Evolutionary conservation across 2,888 invertebrate genomes (phyloP).

Genomic region (Leptogaster cylindrica): DNA sequence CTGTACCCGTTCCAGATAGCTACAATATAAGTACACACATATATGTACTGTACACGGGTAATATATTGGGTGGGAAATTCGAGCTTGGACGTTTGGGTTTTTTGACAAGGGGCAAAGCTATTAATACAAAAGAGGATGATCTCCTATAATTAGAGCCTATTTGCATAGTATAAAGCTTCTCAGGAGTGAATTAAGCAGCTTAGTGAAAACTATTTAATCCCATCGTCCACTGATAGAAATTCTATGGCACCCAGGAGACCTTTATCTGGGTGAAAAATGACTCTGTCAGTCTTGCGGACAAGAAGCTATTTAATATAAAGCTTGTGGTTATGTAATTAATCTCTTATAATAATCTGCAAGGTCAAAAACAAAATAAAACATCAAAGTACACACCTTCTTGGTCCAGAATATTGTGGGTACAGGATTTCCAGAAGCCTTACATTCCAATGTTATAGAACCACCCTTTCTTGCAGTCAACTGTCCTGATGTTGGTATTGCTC

Average conservation of each 20-base stretch:
- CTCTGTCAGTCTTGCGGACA: constrained; percentile 21
- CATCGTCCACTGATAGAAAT: no score
- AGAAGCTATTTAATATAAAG: constrained; percentile 22
- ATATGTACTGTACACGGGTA: no score
- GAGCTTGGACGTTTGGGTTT: not conserved
- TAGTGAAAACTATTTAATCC: constrained; percentile 24
- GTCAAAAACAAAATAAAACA: constrained; percentile 21
- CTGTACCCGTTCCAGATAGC: no score
- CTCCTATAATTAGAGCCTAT: constrained; percentile 8
- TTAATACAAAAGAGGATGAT: constrained; percentile 11
- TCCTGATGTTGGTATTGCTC: constrained; percentile 70
- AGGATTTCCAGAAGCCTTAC: constrained; percentile 75
- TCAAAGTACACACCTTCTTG: constrained; percentile 58
- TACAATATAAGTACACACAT: no score
- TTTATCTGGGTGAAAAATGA: constrained; percentile 19
- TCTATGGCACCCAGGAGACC: not conserved
- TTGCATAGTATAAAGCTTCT: constrained; percentile 10
- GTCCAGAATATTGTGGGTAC: constrained; percentile 74
- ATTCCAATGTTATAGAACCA: constrained; percentile 72
- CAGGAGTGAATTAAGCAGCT: constrained; percentile 10
- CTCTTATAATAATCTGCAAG: no score
- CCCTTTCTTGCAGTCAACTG: constrained; percentile 73
- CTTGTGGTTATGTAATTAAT: constrained; percentile 1
- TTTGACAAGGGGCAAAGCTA: not conserved
- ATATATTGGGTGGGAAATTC: not conserved